A percentile compares a stretch with the other conserved stretches of the same genome.
Conservation (phyloP, 2,113 vertebrate species). For the Caloenas nicobarica region DNA sequence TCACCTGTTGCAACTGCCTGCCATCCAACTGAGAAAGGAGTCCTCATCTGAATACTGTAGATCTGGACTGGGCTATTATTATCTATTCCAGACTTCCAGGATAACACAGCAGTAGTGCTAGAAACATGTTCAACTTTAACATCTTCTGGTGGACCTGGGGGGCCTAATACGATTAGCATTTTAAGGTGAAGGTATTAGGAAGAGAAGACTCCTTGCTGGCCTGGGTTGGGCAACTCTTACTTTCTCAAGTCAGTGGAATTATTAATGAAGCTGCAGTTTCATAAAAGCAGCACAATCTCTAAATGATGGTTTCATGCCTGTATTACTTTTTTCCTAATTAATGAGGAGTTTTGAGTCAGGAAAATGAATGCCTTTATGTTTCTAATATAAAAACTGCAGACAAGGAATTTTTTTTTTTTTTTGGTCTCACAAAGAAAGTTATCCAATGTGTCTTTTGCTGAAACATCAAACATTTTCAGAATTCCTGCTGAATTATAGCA, state of each 20-base stretch:
- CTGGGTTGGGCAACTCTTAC: neutral
- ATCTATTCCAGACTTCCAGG: constrained; percentile 90
- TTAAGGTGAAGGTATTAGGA: neutral
- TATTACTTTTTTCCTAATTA: neutral
- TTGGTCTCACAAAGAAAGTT: neutral
- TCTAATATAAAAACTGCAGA: neutral
- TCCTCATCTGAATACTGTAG: constrained; percentile 89
- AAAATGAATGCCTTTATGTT: neutral
- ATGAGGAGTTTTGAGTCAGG: neutral
- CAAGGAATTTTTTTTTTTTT: neutral
- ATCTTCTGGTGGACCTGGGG: constrained; percentile 90
- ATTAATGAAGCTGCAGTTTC: neutral
- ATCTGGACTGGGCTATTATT: constrained; percentile 95
- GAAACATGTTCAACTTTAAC: constrained; percentile 89
- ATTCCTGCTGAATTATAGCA: neutral
- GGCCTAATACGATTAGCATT: constrained; percentile 78
- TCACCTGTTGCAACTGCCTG: constrained; percentile 92
- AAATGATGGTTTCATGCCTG: neutral
- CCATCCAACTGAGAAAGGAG: constrained; percentile 97
- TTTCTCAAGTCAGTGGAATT: neutral
- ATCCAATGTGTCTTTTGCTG: neutral
- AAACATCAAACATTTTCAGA: neutral
- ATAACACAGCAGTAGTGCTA: constrained; percentile 87
- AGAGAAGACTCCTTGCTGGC: neutral
- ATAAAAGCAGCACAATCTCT: neutral